Evolutionary conservation across 2,888 invertebrate species (phyloP).

Genomic region (Lasioglossum pauxillum): DNA sequence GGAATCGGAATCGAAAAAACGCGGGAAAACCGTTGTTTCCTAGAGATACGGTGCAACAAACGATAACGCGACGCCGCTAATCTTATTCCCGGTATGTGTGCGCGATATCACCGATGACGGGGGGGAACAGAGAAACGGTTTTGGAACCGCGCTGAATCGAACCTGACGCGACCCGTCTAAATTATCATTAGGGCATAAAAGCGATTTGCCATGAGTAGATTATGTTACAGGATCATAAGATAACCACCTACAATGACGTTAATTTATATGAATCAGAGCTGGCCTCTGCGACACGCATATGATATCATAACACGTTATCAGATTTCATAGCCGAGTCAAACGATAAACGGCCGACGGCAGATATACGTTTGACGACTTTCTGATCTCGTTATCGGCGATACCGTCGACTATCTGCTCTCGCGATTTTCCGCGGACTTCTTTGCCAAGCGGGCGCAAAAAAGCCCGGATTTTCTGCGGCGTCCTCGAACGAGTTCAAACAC

Average conservation of each 20-base stretch:
- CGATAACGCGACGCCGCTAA: conserved; percentile 31
- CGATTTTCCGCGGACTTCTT: not conserved
- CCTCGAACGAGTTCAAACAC: too few species aligned
- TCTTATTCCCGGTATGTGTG: conserved; percentile 8
- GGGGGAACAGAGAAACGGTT: not conserved
- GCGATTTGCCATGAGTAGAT: conserved; percentile 59
- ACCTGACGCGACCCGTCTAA: conserved; percentile 31
- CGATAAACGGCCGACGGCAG: conserved; percentile 54
- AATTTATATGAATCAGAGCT: conserved; percentile 59
- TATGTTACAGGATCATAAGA: conserved; percentile 61
- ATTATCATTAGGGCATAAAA: conserved; percentile 57
- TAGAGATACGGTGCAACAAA: conserved; percentile 17
- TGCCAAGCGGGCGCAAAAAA: not conserved
- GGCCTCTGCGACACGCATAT: conserved; percentile 58
- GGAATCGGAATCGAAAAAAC: conserved; percentile 21
- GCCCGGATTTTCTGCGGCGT: not conserved
- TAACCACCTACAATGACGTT: conserved; percentile 62
- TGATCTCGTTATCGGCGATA: not conserved
- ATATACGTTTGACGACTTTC: conserved; percentile 30
- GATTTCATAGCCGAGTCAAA: conserved; percentile 55
- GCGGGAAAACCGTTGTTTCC: conserved; percentile 16
- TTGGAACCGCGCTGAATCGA: not conserved
- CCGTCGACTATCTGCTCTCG: not conserved
- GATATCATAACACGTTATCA: conserved; percentile 60
- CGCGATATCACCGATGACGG: conserved; percentile 18